Evolutionary conservation across 1,140 invertebrate species (phyloP).

Genomic region (Lysiphlebus fabarum): DNA sequence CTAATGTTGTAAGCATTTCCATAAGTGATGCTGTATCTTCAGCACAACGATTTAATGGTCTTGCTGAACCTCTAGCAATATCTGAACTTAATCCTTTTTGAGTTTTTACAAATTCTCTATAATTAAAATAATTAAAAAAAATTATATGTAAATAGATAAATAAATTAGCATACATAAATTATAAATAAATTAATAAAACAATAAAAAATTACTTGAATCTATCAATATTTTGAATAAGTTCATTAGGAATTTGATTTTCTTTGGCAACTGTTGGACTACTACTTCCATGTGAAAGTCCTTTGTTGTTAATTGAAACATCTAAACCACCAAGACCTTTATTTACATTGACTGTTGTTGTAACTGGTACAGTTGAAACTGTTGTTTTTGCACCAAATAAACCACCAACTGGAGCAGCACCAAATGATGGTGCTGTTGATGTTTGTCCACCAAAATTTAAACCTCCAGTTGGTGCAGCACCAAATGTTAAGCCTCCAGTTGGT

Average conservation of each 20-base stretch:
- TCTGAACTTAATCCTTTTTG: slow-evolving; percentile 80
- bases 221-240: slow-evolving; percentile 63
- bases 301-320: slow-evolving; percentile 58
- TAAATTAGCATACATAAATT: slow-evolving; percentile 5
- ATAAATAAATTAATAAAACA: slow-evolving; percentile 19
- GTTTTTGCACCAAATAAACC: slow-evolving; percentile 49
- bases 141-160: slow-evolving; percentile 33
- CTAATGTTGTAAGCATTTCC: slow-evolving; percentile 64
- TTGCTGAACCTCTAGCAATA: slow-evolving; percentile 70
- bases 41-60: slow-evolving; percentile 63
- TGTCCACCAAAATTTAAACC: slow-evolving; percentile 40
- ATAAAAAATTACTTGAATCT: slow-evolving; percentile 57
- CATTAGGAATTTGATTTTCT: slow-evolving; percentile 71
- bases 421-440: slow-evolving; percentile 35
- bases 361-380: slow-evolving; percentile 32
- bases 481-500: slow-evolving; percentile 28
- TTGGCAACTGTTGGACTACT: slow-evolving; percentile 64
- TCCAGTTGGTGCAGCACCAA: slow-evolving; percentile 39
- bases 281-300: slow-evolving; percentile 55
- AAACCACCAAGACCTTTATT: slow-evolving; percentile 64
- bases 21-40: slow-evolving; percentile 65
- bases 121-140: slow-evolving; percentile 53
- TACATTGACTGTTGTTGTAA: slow-evolving; percentile 41
- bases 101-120: slow-evolving; percentile 76
- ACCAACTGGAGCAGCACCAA: slow-evolving; percentile 37